Percentiles rank a stretch among this genome's conserved stretches.
phyloP scores from a whole-genome alignment of 2,113 vertebrate genomes.

The Thinocorus orbignyianus region DNA sequence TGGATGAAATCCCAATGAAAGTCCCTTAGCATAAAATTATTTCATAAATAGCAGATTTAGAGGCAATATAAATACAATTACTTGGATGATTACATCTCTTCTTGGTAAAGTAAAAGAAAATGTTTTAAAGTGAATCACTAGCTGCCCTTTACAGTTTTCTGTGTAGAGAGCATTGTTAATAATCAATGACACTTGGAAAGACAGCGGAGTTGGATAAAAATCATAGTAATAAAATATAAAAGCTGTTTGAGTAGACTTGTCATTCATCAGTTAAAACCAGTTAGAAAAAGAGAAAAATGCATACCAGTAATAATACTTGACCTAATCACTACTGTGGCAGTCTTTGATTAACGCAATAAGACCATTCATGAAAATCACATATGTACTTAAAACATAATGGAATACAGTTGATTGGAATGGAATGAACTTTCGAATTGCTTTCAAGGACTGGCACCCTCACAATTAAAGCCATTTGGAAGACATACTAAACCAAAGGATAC shows the following conservation, averaged over 20 bases:
- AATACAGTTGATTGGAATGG: neutral
- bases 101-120: constrained; percentile 46
- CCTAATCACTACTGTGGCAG: neutral
- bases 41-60: constrained; percentile 47
- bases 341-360: neutral
- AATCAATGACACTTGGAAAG: constrained; percentile 30
- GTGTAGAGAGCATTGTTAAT: neutral
- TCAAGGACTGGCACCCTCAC: neutral
- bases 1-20: constrained; percentile 6
- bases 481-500: neutral
- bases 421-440: neutral
- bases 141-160: neutral
- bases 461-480: constrained; percentile 12
- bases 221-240: neutral
- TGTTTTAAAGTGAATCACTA: neutral
- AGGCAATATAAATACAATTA: constrained; percentile 46
- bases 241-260: neutral
- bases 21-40: constrained; percentile 12
- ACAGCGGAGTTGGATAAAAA: neutral
- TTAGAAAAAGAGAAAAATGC: neutral
- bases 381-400: neutral
- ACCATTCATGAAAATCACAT: neutral
- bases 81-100: constrained; percentile 47
- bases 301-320: neutral
- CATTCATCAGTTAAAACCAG: neutral